phyloP scores from a whole-genome alignment of 2,113 vertebrate genomes.

The Ginglymostoma cirratum region DNA sequence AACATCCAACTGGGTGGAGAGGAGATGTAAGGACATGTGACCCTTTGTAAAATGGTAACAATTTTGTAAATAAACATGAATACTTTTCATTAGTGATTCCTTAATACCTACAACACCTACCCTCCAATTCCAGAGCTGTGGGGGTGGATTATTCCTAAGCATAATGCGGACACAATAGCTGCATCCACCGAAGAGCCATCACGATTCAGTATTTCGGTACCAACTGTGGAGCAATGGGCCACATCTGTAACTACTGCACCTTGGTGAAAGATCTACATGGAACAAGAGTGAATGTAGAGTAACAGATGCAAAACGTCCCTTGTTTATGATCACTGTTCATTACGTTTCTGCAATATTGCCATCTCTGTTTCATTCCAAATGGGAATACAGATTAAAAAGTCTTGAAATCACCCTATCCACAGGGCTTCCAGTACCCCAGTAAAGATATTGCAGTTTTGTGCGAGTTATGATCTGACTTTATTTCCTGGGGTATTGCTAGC shows the following conservation, averaged over 20 bases:
- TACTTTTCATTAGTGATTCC: neutral
- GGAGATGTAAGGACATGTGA: neutral
- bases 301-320: neutral
- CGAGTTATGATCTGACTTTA: neutral
- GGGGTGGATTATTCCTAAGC: conserved; percentile 80
- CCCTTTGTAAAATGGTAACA: neutral
- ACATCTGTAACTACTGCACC: conserved; percentile 87
- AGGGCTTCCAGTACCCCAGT: no score
- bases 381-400: neutral
- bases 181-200: conserved; percentile 90
- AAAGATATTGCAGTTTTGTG: neutral
- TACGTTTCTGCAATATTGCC: neutral
- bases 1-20: neutral
- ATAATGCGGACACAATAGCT: conserved; percentile 77
- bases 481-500: neutral
- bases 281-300: neutral
- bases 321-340: neutral
- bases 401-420: no score
- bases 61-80: neutral
- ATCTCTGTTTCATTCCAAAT: neutral
- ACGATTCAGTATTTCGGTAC: conserved; percentile 70
- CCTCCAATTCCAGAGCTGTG: conserved; percentile 89
- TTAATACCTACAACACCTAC: conserved; percentile 56
- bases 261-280: conserved; percentile 73
- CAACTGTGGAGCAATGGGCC: conserved; percentile 76